A percentile compares a stretch with the other conserved stretches of the same genome.
phyloP scores from a whole-genome alignment of 2,113 vertebrate genomes.

The Otis tarda region DNA sequence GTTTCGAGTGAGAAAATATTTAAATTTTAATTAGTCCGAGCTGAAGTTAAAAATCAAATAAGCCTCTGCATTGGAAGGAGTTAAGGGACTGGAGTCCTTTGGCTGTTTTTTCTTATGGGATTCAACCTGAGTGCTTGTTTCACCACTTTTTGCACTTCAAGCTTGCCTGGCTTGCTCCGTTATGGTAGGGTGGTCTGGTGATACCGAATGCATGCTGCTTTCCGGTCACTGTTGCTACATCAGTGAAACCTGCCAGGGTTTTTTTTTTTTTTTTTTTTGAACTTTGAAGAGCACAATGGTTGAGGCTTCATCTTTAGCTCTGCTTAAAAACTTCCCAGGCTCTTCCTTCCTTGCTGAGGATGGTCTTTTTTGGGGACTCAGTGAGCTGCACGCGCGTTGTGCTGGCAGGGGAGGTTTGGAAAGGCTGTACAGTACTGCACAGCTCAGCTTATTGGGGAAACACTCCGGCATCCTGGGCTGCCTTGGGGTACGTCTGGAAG shows the following conservation, averaged over 20 bases:
- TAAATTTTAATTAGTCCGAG: background rate
- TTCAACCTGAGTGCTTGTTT: background rate
- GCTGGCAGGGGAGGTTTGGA: background rate
- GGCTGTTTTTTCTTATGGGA: background rate
- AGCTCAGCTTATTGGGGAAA: background rate
- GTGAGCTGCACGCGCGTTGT: fast-evolving
- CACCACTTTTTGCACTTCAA: background rate
- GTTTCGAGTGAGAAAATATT: background rate
- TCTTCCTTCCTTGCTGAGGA: background rate
- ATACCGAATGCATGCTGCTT: background rate
- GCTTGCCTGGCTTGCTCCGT: background rate
- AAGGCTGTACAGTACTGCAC: background rate
- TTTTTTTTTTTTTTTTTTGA: background rate
- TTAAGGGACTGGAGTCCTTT: background rate
- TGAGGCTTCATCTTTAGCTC: background rate
- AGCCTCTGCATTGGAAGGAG: background rate
- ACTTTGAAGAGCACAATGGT: fast-evolving
- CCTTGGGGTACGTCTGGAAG: background rate
- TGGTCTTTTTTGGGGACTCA: background rate
- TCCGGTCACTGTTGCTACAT: background rate
- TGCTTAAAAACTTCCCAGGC: background rate
- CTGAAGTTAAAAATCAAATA: background rate
- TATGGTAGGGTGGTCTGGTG: background rate
- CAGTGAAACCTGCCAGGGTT: background rate
- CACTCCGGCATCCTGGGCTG: background rate